phyloP scores from a whole-genome alignment of 37 sponge, comb jelly and placozoan species.

The Hormiphora californensis region DNA sequence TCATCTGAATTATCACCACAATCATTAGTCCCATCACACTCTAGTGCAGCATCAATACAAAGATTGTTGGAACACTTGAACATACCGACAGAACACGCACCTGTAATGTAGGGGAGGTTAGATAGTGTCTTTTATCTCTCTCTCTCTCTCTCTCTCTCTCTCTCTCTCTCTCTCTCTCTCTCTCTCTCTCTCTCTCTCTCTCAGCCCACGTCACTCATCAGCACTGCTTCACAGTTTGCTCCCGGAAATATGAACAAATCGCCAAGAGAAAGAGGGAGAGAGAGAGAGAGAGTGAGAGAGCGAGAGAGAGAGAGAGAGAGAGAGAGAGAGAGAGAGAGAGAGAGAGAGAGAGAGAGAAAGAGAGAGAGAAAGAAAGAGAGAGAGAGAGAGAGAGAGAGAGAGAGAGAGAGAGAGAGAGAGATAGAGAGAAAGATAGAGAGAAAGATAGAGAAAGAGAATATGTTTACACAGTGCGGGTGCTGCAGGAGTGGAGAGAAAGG shows the following conservation, averaged over 20 bases:
- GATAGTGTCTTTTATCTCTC: too few species aligned
- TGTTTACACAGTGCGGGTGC: too few species aligned
- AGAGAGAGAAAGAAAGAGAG: background rate
- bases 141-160: background rate
- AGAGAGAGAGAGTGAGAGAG: background rate
- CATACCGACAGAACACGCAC: background rate
- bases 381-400: background rate
- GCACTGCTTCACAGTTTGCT: too few species aligned
- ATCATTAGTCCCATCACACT: slow-evolving; percentile 46
- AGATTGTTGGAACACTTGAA: slow-evolving; percentile 37
- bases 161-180: too few species aligned
- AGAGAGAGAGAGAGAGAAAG: background rate
- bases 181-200: too few species aligned
- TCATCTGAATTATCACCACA: slow-evolving; percentile 53
- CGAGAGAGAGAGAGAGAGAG: background rate
- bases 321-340: background rate
- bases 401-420: background rate
- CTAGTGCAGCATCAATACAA: background rate
- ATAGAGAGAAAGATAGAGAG: too few species aligned
- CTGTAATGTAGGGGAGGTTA: too few species aligned
- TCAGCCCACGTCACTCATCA: too few species aligned
- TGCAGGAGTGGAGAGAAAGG: too few species aligned
- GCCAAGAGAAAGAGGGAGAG: background rate
- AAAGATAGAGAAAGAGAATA: too few species aligned
- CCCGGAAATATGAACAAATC: background rate